Percentiles rank a stretch among this genome's conserved stretches.
phyloP scores from a whole-genome alignment of 1,140 invertebrate species.

The Pseudobourletiella spinata region DNA sequence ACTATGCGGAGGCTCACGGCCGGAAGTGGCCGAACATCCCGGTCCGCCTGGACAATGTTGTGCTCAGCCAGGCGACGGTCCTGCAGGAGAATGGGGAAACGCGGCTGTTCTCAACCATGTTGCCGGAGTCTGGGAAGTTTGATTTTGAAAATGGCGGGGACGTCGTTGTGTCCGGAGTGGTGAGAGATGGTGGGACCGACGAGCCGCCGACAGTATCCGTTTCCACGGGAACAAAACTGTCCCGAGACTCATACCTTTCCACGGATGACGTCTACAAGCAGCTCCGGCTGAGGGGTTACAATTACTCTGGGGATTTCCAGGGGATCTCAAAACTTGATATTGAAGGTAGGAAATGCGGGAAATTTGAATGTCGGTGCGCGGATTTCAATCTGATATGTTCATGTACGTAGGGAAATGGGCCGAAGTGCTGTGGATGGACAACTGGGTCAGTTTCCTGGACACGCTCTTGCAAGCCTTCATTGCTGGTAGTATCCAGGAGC shows the following conservation, averaged over 20 bases:
- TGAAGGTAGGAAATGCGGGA: conserved; percentile 49
- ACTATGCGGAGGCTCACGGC: conserved; percentile 66
- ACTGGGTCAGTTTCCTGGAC: conserved; percentile 91
- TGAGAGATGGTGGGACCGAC: too few species aligned
- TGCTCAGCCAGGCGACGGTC: conserved; percentile 84
- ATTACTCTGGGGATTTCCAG: conserved; percentile 81
- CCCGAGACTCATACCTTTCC: too few species aligned
- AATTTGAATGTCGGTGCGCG: too few species aligned
- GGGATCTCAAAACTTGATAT: conserved; percentile 63
- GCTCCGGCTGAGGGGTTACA: conserved; percentile 82
- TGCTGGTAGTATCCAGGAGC: conserved; percentile 65
- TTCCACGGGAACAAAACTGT: too few species aligned
- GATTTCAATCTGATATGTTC: too few species aligned
- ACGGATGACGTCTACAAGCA: conserved; percentile 89
- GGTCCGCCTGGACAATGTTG: conserved; percentile 76
- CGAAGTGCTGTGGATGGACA: conserved; percentile 66
- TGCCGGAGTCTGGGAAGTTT: conserved; percentile 79
- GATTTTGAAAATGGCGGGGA: conserved; percentile 81
- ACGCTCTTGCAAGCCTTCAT: conserved; percentile 87
- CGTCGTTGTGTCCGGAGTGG: too few species aligned
- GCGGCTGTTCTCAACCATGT: conserved; percentile 79
- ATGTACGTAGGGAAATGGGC: conserved; percentile 51
- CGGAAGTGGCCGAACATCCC: conserved; percentile 64
- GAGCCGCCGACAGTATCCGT: too few species aligned
- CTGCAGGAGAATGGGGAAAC: conserved; percentile 70